Conservation (phyloP, 2,113 vertebrate species). For the Chitala chitala region DNA sequence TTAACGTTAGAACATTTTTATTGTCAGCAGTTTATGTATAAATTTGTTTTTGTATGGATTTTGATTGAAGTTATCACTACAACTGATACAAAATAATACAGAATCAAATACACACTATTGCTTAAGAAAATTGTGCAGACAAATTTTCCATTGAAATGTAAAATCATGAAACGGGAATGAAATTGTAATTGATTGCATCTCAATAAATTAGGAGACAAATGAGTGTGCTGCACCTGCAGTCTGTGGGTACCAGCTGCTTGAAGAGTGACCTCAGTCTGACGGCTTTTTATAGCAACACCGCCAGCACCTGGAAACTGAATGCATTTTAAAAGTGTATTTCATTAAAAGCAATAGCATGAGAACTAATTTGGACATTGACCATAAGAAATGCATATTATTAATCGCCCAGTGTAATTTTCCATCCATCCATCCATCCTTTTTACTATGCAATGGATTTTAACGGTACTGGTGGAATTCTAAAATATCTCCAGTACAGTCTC, state of each 20-base stretch:
- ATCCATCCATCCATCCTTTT: too few species aligned
- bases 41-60: not conserved
- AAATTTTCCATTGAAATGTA: not conserved
- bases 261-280: not conserved
- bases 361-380: too few species aligned
- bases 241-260: not conserved
- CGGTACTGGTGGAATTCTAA: too few species aligned
- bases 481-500: too few species aligned
- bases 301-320: not conserved
- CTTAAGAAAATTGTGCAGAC: not conserved
- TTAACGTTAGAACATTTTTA: too few species aligned
- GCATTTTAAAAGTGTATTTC: too few species aligned
- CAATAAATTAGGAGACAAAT: conserved; percentile 2
- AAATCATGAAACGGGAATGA: conserved; percentile 3
- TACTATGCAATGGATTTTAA: too few species aligned
- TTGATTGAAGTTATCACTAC: not conserved
- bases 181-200: conserved; percentile 8
- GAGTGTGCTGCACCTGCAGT: not conserved
- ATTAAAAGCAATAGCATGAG: too few species aligned
- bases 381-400: too few species aligned
- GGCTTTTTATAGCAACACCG: not conserved
- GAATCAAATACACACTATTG: not conserved
- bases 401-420: too few species aligned
- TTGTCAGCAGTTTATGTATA: too few species aligned
- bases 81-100: not conserved